Evolutionary conservation across 2,797 vertebrate genomes (phyloP).

Genomic region (Leptodactylus fallax): DNA sequence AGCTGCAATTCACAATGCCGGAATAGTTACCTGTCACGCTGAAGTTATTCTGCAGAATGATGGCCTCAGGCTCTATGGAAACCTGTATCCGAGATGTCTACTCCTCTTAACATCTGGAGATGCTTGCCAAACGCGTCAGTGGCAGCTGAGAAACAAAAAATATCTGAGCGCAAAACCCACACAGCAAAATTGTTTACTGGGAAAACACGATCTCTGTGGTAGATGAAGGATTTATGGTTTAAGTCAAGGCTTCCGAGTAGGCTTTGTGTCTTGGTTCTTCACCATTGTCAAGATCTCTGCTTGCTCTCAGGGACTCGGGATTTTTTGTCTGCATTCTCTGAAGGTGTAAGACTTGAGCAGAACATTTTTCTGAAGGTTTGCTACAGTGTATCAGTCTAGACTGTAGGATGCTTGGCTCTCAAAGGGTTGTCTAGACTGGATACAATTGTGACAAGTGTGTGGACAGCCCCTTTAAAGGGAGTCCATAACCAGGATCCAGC

Average conservation of each 20-base stretch:
- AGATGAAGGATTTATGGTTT: background rate
- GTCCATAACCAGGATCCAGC: too few species aligned
- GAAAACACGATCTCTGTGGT: background rate
- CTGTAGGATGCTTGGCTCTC: too few species aligned
- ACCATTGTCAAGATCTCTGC: background rate
- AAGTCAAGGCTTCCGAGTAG: background rate
- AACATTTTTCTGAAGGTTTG: background rate
- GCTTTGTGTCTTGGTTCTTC: background rate
- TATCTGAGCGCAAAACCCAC: background rate
- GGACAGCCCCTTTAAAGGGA: too few species aligned
- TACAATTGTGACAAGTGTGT: too few species aligned
- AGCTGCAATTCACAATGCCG: constrained; percentile 27
- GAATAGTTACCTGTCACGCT: constrained; percentile 58
- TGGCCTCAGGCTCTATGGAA: constrained; percentile 53
- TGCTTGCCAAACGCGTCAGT: constrained; percentile 21
- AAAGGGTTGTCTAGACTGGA: too few species aligned
- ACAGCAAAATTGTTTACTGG: background rate
- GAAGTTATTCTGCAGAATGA: constrained; percentile 62
- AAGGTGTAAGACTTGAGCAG: too few species aligned
- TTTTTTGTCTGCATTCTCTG: background rate
- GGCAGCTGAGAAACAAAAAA: constrained; percentile 13
- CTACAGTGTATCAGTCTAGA: background rate
- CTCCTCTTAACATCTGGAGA: constrained; percentile 56
- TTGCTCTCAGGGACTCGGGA: background rate
- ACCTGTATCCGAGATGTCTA: constrained; percentile 59